Evolutionary conservation across 37 sponge, comb jelly and placozoan species (phyloP), one percentile per base, ranked within the genome.

Genomic region (Spongia lamella): DNA sequence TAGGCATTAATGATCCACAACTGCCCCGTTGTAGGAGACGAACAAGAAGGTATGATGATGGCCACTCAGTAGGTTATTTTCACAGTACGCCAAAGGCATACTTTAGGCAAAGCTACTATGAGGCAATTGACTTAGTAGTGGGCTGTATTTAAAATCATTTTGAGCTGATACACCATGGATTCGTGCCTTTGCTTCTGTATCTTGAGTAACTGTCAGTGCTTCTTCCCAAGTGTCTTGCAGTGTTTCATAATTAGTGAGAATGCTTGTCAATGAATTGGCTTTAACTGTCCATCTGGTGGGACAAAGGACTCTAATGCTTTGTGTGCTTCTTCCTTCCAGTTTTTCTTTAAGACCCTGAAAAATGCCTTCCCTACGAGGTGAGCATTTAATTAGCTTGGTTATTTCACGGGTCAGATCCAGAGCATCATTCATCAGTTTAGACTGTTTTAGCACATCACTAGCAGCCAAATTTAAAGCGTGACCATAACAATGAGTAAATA

Each of bases 281-380:
- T 68, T 43, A 22, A 85, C 76, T n/a, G 76, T 83, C 84, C 84
- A 83, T 25, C 84, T 36, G 31, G 76, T 83, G 20, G 84, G 84
- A 57, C 59, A 75, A 30, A 83, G 67, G 43, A 75, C 54, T 39
- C 76, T 50, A 27, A 75, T 68, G 29, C 70, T 69, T 26, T 67
- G 43, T 26, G 52, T 14, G n/a, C 38, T 33, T 32, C 30, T 24
- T 11, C 72, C 67, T 17, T 15, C 66, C 24, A 78, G 62, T 0
- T 78, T 14, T 43, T 66, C 1, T 43, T 81, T 81, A 7, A 71
- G 56, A 27, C 66, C 21, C 37, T 77, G 7, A 14, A 82, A 74
- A 36, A 67, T 11, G 17, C 25, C 62, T 14, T 83, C 77, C 30
- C 75, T 36, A 34, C 53, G 40, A 57, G 87, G 79, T 27, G 81